Evolutionary conservation across 2,888 invertebrate genomes (phyloP), one percentile per base, ranked within the genome.

Genomic region (Scrobipalpa atriplicella): DNA sequence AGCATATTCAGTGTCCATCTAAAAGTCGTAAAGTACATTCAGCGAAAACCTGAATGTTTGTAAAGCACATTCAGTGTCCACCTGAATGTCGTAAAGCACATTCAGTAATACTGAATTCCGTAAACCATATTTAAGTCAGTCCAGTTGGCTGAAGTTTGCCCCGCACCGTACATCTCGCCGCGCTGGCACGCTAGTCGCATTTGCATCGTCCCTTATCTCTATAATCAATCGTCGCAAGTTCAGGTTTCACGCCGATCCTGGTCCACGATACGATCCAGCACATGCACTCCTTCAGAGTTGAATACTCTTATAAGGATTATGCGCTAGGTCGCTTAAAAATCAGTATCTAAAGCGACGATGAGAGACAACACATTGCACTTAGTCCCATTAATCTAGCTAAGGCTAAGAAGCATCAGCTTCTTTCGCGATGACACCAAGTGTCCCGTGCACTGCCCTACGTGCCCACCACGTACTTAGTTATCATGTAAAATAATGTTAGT

Each of bases 401-500:
- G 47, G 47, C 47, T 5, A 47, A 16, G 29, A 29, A 29, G 29
- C 5, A 29, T 3, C 2, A 2, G 5, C 29, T 29, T 29, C 29
- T 29, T 29, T 29, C 5, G 29, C 29, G 29, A 47, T 47, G 47
- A 47, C n/a, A 47, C 47, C 47, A 47, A 47, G 47, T 47, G 47
- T 47, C 47, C 47, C 43, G 13, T 43, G 43, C 43, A 47, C 47
- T 47, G 47, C n/a, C 47, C 47, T 47, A 47, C 16, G 47, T 47
- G 47, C 47, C 47, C 47, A 56, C 64, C 56, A 47, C 16, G 47
- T 47, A n/a, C 47, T n/a, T n/a, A 56, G 62, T 51, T 67, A 56
- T 66, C 68, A 67, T 62, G 0, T 85, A 84, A 79, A 80, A 83
- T 87, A 85, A 79, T 82, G 83, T 86, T 89, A 90, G 84, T 90